Conservation (phyloP, 2,888 invertebrate species). For the Acholoe squamosa region DNA sequence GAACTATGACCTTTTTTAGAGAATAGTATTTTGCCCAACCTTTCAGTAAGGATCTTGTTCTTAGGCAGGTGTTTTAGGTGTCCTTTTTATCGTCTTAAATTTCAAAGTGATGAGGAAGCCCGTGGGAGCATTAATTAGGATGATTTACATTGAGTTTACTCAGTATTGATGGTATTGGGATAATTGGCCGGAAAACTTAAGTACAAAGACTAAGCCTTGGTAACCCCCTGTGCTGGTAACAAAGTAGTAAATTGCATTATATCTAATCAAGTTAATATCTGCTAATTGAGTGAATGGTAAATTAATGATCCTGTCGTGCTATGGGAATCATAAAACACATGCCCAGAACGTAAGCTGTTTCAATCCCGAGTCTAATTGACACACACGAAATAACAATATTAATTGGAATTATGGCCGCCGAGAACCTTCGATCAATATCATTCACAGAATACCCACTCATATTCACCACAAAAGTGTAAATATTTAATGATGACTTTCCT, state of each 20-base stretch:
- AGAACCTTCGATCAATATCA: too few relatives aligned
- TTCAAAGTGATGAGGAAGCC: background rate
- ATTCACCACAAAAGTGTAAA: too few relatives aligned
- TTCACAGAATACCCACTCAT: too few relatives aligned
- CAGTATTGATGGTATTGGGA: background rate
- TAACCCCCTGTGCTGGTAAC: too few relatives aligned
- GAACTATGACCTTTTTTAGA: background rate
- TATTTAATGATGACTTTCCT: too few relatives aligned
- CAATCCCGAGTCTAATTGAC: too few relatives aligned
- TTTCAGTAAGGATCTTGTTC: slow-evolving; percentile 13
- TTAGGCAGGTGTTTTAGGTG: background rate
- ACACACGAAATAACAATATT: too few relatives aligned
- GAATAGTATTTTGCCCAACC: background rate
- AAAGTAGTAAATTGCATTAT: too few relatives aligned
- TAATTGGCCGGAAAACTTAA: background rate
- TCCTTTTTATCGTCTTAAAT: background rate
- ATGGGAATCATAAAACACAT: too few relatives aligned
- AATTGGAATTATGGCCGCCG: too few relatives aligned
- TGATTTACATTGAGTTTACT: background rate
- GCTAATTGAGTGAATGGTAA: background rate
- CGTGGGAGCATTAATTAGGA: background rate
- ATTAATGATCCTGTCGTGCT: background rate
- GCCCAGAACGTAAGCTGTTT: too few relatives aligned
- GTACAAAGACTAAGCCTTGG: too few relatives aligned
- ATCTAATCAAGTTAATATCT: background rate